Percentiles rank a stretch among this genome's conserved stretches.
These are phyloP conservation scores for Sesia apiformis DNA, from an alignment of 2,888 invertebrate genomes.

Conservation along the genomic window DNA sequence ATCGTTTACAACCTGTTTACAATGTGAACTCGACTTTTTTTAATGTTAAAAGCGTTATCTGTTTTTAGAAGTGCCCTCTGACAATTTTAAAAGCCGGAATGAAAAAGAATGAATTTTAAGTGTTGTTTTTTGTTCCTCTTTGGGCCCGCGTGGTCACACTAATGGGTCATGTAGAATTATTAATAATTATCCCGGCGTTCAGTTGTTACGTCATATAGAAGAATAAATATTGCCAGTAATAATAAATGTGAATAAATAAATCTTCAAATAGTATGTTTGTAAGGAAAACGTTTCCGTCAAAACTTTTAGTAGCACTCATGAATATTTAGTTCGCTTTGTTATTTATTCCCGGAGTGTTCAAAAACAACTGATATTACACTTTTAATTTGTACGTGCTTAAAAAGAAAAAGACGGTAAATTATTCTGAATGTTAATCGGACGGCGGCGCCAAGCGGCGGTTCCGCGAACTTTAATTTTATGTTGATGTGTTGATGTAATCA, in stretches of 20 bases:
- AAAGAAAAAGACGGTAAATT: slow-evolving; percentile 1
- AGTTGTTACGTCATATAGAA: too few relatives aligned
- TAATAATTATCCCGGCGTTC: not conserved
- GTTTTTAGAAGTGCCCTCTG: slow-evolving; percentile 52
- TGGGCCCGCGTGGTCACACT: not conserved
- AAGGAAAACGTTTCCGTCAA: too few relatives aligned
- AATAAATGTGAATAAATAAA: too few relatives aligned
- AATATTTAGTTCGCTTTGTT: too few relatives aligned
- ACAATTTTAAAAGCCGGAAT: slow-evolving; percentile 53
- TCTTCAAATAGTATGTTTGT: too few relatives aligned
- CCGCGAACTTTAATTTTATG: not conserved
- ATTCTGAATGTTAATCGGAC: slow-evolving; percentile 6
- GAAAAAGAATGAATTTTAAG: slow-evolving; percentile 1
- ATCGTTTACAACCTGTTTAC: slow-evolving; percentile 66
- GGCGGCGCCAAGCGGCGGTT: slow-evolving; percentile 2
- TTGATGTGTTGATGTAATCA: too few relatives aligned
- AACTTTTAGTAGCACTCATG: too few relatives aligned
- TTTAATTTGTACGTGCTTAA: not conserved
- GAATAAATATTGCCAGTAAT: too few relatives aligned
- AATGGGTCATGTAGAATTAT: not conserved
- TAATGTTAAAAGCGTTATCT: slow-evolving; percentile 52
- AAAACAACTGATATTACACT: too few relatives aligned
- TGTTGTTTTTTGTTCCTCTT: slow-evolving; percentile 21
- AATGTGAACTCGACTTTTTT: slow-evolving; percentile 50
- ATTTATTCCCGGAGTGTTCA: too few relatives aligned